Evolutionary conservation across 2,113 vertebrate genomes (phyloP).

Genomic region (Elachura formosa): DNA sequence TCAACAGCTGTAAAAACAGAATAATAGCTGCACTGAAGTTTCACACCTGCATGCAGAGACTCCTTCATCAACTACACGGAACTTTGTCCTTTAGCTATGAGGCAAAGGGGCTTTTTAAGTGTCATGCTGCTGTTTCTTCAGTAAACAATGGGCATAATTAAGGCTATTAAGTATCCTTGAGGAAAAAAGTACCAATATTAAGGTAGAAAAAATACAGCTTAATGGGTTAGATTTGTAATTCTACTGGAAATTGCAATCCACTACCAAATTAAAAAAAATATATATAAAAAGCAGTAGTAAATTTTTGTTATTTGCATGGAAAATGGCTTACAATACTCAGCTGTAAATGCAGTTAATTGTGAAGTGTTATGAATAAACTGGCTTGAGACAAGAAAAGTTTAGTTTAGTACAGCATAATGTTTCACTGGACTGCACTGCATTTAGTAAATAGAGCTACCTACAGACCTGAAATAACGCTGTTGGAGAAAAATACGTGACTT

Average conservation of each 20-base stretch:
- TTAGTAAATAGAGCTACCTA: background rate
- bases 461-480: background rate
- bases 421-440: background rate
- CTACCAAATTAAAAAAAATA: background rate
- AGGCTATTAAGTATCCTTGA: background rate
- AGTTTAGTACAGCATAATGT: slow-evolving; percentile 1
- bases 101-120: slow-evolving; percentile 3
- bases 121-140: slow-evolving; percentile 41
- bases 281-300: background rate
- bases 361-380: slow-evolving; percentile 46
- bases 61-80: background rate
- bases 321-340: slow-evolving; percentile 30
- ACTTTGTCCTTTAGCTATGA: slow-evolving; percentile 11
- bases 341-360: slow-evolving; percentile 37
- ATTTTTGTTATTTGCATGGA: slow-evolving; percentile 37
- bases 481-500: background rate
- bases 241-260: background rate
- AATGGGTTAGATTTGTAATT: slow-evolving; percentile 27
- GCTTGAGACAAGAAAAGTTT: slow-evolving; percentile 28
- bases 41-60: slow-evolving; percentile 2
- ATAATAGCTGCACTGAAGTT: background rate
- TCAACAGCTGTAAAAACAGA: slow-evolving; percentile 64
- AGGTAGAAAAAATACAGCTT: background rate
- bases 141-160: slow-evolving; percentile 62
- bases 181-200: background rate